Evolutionary conservation across 2,888 invertebrate genomes (phyloP).

Genomic region (Temnothorax unifasciatus): DNA sequence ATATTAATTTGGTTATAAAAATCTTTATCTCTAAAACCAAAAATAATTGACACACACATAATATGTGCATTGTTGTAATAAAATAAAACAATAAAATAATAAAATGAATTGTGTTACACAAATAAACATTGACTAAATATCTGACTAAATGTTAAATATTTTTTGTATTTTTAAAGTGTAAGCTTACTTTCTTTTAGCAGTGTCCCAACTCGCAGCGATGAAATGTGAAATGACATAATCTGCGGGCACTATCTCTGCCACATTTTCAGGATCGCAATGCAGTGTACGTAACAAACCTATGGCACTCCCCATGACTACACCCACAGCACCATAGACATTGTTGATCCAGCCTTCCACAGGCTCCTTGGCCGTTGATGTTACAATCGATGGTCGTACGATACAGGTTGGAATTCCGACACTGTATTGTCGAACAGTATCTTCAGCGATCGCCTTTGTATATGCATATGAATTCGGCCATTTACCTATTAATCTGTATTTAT

Average conservation of each 20-base stretch:
- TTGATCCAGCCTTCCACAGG: conserved; percentile 90
- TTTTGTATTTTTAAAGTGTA: neutral
- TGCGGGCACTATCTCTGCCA: conserved; percentile 91
- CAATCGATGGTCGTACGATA: conserved; percentile 91
- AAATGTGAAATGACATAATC: conserved; percentile 89
- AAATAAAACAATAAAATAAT: neutral
- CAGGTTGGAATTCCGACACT: conserved; percentile 89
- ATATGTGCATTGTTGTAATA: neutral
- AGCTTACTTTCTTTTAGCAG: conserved; percentile 54
- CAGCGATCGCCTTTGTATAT: conserved; percentile 92
- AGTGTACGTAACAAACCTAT: conserved; percentile 89
- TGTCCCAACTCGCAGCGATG: conserved; percentile 88
- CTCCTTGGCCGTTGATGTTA: conserved; percentile 85
- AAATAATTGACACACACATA: neutral
- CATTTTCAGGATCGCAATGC: conserved; percentile 86
- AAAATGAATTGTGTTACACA: neutral
- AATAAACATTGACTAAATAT: neutral
- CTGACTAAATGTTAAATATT: neutral
- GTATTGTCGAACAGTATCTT: conserved; percentile 88
- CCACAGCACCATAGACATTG: conserved; percentile 91
- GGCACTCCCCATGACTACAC: conserved; percentile 86
- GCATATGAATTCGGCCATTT: conserved; percentile 92
- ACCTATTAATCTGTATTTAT: conserved; percentile 85
- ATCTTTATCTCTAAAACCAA: neutral
- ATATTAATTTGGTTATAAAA: too few relatives aligned